Evolutionary conservation across 1,140 invertebrate genomes (phyloP), one percentile per base, ranked within the genome.

Genomic region (Thaumatotibia leucotreta): DNA sequence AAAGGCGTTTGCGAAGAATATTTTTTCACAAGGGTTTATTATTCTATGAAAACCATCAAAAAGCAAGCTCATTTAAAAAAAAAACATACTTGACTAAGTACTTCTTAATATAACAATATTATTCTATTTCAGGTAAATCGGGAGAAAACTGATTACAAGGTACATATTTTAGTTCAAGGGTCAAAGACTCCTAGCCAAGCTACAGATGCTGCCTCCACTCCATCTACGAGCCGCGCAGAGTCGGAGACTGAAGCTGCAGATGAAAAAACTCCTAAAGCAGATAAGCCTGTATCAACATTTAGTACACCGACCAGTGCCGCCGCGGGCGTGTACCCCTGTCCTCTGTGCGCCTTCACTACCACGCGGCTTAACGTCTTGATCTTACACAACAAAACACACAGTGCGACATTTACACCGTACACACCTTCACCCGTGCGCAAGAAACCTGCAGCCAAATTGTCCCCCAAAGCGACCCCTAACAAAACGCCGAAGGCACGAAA

Each of bases 351-450:
- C 63, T 96, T 95, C 75, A 92, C 91, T 31, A 93, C 94, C 22
- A 92, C 92, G 8, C 90, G 95, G n/a, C 80, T 96, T 9, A 95
- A 95, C 79, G 94, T 95, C 29, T 92, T 96, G 68, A 93, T 95
- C 64, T 89, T 93, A 72, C 95, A 96, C 77, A 93, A 93, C 45
- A 92, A 94, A 92, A 89, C 94, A 91, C 91, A 94, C 75, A 89
- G 86, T 79, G 77, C 86, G 33, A 82, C 85, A 63, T 87, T 83
- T 74, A 83, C 77, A 27, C 80, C 89, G 49, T 91, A 88, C 62
- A 92, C 86, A 68, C 89, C 90, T 50, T 80, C 88, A 23, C 85
- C 85, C 52, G 75, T 84, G 4, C 79, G 73, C 45, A 92, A 91
- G 76, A 86, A 84, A 71, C 52, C 73, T 10, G 24, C 66, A 31